These are phyloP conservation scores for Lasaia peninsularis DNA, from an alignment of 1,140 invertebrate species.

Conservation along the genomic window DNA sequence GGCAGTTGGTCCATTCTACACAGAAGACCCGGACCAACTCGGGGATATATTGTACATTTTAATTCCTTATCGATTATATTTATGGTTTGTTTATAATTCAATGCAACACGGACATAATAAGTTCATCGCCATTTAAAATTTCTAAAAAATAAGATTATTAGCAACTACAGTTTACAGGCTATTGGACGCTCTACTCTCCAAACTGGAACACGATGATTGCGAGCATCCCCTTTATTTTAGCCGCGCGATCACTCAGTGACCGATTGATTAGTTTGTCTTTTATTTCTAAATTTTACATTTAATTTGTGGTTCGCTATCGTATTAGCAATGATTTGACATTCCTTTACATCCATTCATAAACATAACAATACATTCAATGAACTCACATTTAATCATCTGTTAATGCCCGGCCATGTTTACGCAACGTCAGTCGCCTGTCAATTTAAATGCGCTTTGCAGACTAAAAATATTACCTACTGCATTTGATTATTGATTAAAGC, in stretches of 20 bases:
- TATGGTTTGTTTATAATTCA: too few species aligned
- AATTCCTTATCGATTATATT: too few species aligned
- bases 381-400: constrained; percentile 8
- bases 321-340: background rate
- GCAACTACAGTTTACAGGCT: too few species aligned
- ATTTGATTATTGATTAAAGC: background rate
- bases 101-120: too few species aligned
- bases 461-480: constrained; percentile 1
- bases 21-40: too few species aligned
- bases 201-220: too few species aligned
- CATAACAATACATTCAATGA: constrained; percentile 1
- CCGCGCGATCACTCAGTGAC: background rate
- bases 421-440: constrained; percentile 6
- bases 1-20: too few species aligned
- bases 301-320: background rate
- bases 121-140: too few species aligned
- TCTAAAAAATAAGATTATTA: too few species aligned
- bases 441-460: constrained; percentile 8
- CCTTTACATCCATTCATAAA: constrained; percentile 8
- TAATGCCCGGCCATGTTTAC: constrained; percentile 8
- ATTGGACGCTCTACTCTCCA: too few species aligned
- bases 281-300: background rate
- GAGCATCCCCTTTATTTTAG: too few species aligned
- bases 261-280: background rate
- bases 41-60: too few species aligned